Evolutionary conservation across 2,888 invertebrate species (phyloP).

Genomic region (Hemithea aestivaria): DNA sequence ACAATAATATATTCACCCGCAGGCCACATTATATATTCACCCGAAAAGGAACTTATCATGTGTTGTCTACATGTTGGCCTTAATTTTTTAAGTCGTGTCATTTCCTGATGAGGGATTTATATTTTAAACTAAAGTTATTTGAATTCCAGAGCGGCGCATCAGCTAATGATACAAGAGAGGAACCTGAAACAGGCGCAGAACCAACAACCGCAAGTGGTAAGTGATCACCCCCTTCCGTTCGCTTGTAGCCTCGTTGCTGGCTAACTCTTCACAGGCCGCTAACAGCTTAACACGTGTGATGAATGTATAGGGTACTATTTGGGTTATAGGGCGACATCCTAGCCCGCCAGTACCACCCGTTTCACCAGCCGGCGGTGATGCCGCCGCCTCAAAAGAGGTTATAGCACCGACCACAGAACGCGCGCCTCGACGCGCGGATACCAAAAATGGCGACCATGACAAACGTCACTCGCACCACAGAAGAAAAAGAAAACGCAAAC

Average conservation of each 20-base stretch:
- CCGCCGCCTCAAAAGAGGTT: slow-evolving; percentile 68
- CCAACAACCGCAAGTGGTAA: slow-evolving; percentile 70
- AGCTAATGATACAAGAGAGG: slow-evolving; percentile 86
- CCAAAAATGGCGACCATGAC: slow-evolving; percentile 32
- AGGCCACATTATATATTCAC: too few relatives aligned
- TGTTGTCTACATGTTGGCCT: too few relatives aligned
- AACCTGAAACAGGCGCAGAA: slow-evolving; percentile 70
- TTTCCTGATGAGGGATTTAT: too few relatives aligned
- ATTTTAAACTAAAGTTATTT: too few relatives aligned
- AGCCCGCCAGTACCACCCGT: slow-evolving; percentile 72
- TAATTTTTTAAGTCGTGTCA: too few relatives aligned
- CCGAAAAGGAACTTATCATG: too few relatives aligned
- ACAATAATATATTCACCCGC: too few relatives aligned
- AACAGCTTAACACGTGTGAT: slow-evolving; percentile 39
- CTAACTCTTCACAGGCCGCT: slow-evolving; percentile 21
- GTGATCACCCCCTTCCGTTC: slow-evolving; percentile 37
- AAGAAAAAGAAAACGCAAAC: slow-evolving; percentile 63
- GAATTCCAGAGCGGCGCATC: slow-evolving; percentile 90
- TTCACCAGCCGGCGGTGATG: slow-evolving; percentile 64
- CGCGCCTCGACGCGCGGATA: slow-evolving; percentile 27
- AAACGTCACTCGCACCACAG: slow-evolving; percentile 46
- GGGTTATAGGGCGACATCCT: slow-evolving; percentile 73
- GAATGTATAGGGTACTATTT: slow-evolving; percentile 69
- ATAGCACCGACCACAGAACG: slow-evolving; percentile 59
- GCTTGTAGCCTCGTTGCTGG: slow-evolving; percentile 24